Percentiles rank a stretch among this genome's conserved stretches.
Conservation (phyloP, 1,140 invertebrate genomes). For the Papilio polytes region DNA sequence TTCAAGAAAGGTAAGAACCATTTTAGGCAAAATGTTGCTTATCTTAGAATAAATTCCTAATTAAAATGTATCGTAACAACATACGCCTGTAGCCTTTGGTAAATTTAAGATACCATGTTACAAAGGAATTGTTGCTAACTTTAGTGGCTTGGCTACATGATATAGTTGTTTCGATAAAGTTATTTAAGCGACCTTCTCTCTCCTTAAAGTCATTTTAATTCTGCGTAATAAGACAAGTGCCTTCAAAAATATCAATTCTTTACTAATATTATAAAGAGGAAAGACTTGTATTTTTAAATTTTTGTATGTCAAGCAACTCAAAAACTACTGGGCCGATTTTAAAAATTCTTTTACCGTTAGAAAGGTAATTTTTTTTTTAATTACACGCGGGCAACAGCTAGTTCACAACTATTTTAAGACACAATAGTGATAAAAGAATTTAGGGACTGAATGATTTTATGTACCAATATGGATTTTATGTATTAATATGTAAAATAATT, state of each 20-base stretch:
- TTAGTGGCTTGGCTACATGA: neutral
- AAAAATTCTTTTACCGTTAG: too few relatives aligned
- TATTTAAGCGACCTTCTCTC: neutral
- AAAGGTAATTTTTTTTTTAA: too few relatives aligned
- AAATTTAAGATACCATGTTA: neutral
- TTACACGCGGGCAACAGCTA: too few relatives aligned
- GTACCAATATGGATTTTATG: too few relatives aligned
- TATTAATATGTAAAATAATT: slow-evolving; percentile 34
- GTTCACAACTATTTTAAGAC: too few relatives aligned
- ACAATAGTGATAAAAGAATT: neutral
- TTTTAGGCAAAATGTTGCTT: neutral
- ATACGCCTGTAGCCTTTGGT: neutral
- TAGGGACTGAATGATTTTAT: neutral
- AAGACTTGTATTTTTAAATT: too few relatives aligned
- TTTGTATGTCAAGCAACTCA: too few relatives aligned
- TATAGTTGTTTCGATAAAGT: neutral
- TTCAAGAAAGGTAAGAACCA: too few relatives aligned
- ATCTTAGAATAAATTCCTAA: neutral
- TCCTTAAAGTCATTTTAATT: neutral
- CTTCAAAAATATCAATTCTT: too few relatives aligned
- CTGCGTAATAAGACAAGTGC: neutral
- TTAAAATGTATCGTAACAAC: neutral
- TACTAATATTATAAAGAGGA: too few relatives aligned
- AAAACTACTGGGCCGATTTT: too few relatives aligned
- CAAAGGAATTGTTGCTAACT: neutral